Evolutionary conservation across 1,140 invertebrate genomes (phyloP).

Genomic region (Drosophila lacertosa): DNA sequence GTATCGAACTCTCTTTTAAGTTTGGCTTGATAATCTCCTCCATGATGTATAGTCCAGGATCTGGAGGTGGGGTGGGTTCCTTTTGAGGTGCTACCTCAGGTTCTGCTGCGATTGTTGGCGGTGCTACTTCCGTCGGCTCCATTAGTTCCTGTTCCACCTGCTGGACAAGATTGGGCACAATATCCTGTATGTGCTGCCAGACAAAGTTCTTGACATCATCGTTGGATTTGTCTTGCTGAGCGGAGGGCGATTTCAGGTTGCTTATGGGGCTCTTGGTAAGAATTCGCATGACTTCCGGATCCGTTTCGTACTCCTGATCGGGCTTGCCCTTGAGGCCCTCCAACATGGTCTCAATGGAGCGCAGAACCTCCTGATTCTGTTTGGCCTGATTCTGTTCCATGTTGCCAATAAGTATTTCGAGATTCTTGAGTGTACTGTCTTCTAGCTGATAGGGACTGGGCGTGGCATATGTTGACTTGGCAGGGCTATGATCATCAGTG

Average conservation of each 20-base stretch:
- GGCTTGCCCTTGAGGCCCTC: slow-evolving; percentile 63
- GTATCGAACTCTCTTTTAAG: slow-evolving; percentile 57
- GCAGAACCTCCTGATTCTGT: slow-evolving; percentile 75
- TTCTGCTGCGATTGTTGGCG: not conserved
- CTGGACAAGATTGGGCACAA: slow-evolving; percentile 81
- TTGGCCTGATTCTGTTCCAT: slow-evolving; percentile 83
- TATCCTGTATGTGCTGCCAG: slow-evolving; percentile 83
- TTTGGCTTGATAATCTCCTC: slow-evolving; percentile 76
- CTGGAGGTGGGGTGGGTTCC: slow-evolving; percentile 35
- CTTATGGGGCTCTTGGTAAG: slow-evolving; percentile 80
- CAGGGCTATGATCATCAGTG: slow-evolving; percentile 49
- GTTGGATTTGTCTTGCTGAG: slow-evolving; percentile 31
- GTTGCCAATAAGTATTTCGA: slow-evolving; percentile 81
- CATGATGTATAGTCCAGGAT: slow-evolving; percentile 68
- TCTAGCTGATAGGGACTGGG: slow-evolving; percentile 74
- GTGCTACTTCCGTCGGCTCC: slow-evolving; percentile 30
- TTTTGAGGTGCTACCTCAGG: slow-evolving; percentile 11
- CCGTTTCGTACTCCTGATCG: slow-evolving; percentile 68
- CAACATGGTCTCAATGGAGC: slow-evolving; percentile 78
- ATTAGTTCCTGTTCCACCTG: slow-evolving; percentile 82
- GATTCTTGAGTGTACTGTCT: slow-evolving; percentile 79
- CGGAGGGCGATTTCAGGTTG: slow-evolving; percentile 29
- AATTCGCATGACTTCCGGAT: slow-evolving; percentile 76
- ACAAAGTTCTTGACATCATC: slow-evolving; percentile 81
- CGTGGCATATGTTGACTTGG: slow-evolving; percentile 68